phyloP scores from a whole-genome alignment of 2,797 vertebrate genomes.

The Pseudotriccus pelzelni region DNA sequence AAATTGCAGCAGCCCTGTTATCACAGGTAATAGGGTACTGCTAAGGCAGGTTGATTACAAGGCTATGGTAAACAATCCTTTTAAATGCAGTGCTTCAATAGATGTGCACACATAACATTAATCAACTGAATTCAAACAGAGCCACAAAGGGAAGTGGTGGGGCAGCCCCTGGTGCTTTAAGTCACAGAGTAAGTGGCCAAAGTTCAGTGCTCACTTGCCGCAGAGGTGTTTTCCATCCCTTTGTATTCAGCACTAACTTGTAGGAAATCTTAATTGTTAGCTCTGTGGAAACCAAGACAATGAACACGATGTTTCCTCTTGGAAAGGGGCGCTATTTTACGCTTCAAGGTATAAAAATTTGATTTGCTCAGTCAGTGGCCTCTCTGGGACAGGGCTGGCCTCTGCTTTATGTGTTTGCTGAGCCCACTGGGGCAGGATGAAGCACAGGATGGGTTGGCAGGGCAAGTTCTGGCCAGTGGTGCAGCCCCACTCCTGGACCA shows the following conservation, averaged over 20 bases:
- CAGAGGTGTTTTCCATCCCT: constrained; percentile 38
- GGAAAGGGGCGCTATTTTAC: not conserved
- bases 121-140: constrained; percentile 81
- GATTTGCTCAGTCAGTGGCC: not conserved
- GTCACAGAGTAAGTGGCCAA: constrained; percentile 64
- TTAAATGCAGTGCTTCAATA: constrained; percentile 70
- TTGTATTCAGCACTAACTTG: constrained; percentile 1
- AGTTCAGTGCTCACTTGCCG: constrained; percentile 57
- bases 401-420: not conserved
- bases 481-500: not conserved
- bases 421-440: accelerated
- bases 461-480: not conserved
- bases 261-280: constrained; percentile 37
- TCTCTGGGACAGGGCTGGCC: not conserved
- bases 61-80: constrained; percentile 86
- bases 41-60: constrained; percentile 87
- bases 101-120: constrained; percentile 76
- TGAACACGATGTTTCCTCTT: not conserved
- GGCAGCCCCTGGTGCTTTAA: constrained; percentile 53
- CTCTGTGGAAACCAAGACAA: not conserved
- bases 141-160: constrained; percentile 35
- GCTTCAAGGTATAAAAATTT: not conserved
- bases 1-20: constrained; percentile 85
- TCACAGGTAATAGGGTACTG: constrained; percentile 85
- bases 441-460: accelerated